Base-by-base conservation (phyloP, 2,113 vertebrate species). In the Lethenteron camtschaticum region DNA sequence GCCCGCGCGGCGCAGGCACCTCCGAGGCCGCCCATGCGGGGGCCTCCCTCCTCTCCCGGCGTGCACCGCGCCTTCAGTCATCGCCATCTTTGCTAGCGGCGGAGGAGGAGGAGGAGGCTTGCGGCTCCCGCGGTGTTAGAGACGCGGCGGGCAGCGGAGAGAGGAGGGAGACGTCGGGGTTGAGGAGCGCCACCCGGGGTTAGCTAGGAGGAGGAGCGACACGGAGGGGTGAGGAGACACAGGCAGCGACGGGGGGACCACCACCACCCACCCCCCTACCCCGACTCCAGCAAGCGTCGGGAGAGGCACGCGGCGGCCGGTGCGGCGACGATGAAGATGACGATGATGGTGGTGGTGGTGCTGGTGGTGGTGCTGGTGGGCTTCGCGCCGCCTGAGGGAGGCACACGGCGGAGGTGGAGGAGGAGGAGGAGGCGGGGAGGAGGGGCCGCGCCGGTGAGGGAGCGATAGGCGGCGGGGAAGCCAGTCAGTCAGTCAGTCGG, bases 161-260 rank as follows among this genome's bases (percentile, higher is more conserved):
- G 6, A 41, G 41, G 41, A 41, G 41, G 41, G 41, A 41, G 41
- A 41, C 41, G 41, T 5, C 2, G 41, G 41, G 41, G 41, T 41
- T 41, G 41, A 41, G 41, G 41, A 41, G 41, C 41, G 5, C 41
- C 41, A 41, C 41, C 6, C 41, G 57, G 69, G 11, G n/a, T 4
- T n/a, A 5, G 41, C 5, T 41, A 7, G 41, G 41, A 71, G 56
- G 11, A n/a, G 55, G 41, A 2, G 8, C 12, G 68, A 71, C 57
- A 55, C 63, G 24, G 63, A n/a, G 58, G 59, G 14, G 57, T n/a
- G 16, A 63, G 14, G 58, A 41, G 18, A 57, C 56, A 24, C 24
- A n/a, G 58, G 70, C 16, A 70, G 70, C 55, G 57, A 59, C 70
- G 70, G 57, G 63, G 56, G 70, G 57, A 58, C 41, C 16, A 56